A percentile compares a stretch with the other conserved stretches of the same genome.
These are phyloP conservation scores for Limosa lapponica DNA, from an alignment of 2,797 vertebrate species.

Conservation along the genomic window DNA sequence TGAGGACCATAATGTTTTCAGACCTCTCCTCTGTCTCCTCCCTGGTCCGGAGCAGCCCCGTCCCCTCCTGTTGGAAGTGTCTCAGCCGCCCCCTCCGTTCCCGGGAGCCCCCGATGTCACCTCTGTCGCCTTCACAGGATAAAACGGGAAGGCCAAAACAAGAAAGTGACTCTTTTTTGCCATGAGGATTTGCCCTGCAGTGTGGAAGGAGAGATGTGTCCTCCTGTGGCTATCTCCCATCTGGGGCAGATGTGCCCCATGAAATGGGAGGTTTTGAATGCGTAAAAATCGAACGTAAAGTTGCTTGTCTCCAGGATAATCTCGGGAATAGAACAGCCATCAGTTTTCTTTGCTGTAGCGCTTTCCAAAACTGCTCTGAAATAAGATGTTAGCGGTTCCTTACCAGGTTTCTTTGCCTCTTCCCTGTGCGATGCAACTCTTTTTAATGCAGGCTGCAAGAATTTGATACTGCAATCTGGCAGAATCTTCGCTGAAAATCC, in stretches of 20 bases:
- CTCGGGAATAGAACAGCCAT: not conserved
- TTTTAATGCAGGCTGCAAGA: not conserved
- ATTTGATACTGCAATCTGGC: not conserved
- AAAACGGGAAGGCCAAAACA: not conserved
- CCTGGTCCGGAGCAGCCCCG: fast-evolving
- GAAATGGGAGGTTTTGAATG: not conserved
- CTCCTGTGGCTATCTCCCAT: not conserved
- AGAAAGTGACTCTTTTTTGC: fast-evolving
- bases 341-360: not conserved
- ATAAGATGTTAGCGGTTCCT: not conserved
- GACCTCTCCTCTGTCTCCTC: not conserved
- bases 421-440: not conserved
- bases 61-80: not conserved
- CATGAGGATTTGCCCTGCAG: not conserved
- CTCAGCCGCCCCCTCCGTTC: not conserved
- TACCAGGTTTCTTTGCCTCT: not conserved
- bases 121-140: fast-evolving
- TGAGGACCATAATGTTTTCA: not conserved
- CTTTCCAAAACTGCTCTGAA: not conserved
- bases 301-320: not conserved
- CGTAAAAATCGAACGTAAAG: not conserved
- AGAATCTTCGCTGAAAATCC: not conserved
- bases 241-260: not conserved
- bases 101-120: not conserved
- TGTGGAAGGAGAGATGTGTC: not conserved